These are phyloP conservation scores for Leptopilina syphax DNA, from an alignment of 2,888 invertebrate genomes.

Conservation along the genomic window DNA sequence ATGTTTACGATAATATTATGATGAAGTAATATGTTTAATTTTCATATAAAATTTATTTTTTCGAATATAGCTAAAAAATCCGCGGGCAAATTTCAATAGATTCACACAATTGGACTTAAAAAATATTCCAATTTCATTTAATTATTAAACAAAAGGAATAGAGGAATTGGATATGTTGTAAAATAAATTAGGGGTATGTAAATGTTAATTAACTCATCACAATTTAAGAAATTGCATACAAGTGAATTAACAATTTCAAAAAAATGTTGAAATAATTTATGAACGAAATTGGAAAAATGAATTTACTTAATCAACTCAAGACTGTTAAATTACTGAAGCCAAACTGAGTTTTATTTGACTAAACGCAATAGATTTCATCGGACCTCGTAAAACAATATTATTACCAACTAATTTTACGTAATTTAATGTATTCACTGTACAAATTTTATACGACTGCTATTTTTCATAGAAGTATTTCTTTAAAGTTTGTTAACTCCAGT, in stretches of 20 bases:
- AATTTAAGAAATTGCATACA: no score
- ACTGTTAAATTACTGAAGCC: not conserved
- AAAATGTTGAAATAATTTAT: not conserved
- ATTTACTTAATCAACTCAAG: not conserved
- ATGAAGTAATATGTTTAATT: no score
- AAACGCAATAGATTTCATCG: constrained; percentile 52
- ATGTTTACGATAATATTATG: no score
- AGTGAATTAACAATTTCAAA: not conserved
- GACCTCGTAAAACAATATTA: constrained; percentile 54
- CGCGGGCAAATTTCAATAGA: no score
- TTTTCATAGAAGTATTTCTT: constrained; percentile 34
- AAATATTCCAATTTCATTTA: not conserved
- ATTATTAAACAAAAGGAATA: no score
- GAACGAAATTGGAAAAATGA: not conserved
- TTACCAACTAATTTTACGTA: constrained; percentile 40
- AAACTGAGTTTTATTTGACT: constrained; percentile 42
- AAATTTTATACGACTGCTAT: constrained; percentile 61
- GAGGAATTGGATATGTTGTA: not conserved
- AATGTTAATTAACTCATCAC: no score
- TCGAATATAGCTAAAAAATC: no score
- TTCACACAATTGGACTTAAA: not conserved
- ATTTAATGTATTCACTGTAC: constrained; percentile 63
- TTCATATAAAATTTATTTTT: no score
- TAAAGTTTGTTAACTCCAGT: constrained; percentile 20
- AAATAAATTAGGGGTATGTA: not conserved